Base-by-base conservation (phyloP, 2,888 invertebrate species). In the Ditula angustiorana region DNA sequence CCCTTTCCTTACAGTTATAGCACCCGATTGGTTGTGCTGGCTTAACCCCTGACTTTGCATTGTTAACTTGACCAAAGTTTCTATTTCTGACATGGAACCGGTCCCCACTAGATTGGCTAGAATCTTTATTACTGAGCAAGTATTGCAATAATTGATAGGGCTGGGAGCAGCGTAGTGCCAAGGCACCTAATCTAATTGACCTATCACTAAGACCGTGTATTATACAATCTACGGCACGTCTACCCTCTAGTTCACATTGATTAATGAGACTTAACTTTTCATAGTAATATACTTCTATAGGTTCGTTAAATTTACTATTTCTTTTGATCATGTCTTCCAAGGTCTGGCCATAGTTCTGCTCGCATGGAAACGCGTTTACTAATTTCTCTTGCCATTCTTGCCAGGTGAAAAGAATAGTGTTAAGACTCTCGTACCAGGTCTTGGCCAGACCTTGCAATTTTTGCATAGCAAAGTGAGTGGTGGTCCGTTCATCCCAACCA, bases 211-310 rank as follows among this genome's bases (percentile, higher is more conserved):
- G 47, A 1, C 74, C 71, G 30, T 74, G 74, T 30, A 72, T 71
- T 3, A 73, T 66, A 41, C 74, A 74, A 2, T 73, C 73, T 1
- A 69, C 72, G 0, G 73, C 73, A 0, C 70, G 70, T 10, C 57
- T 68, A 3, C 67, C 71, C 5, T 41, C 46, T n/a, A 70, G 55
- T 0, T 49, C 58, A 23, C 65, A 65, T 44, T 30, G 68, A 16
- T 70, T 71, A 7, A 73, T 7, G 7, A 69, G 28, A 23, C 58
- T 44, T 7, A 70, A 37, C 30, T 71, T 73, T 24, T 71, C 68
- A 50, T 69, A 71, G 44, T 59, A 73, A 41, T 73, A 71, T 2
- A 35, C 41, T 19, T 71, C 70, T 13, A 73, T 69, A 3, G 70
- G 30, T 37, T 72, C 71, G 26, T 64, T 69, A 21, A 10, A 58